phyloP scores from a whole-genome alignment of 1,140 invertebrate species.

The Drosophila nannoptera region DNA sequence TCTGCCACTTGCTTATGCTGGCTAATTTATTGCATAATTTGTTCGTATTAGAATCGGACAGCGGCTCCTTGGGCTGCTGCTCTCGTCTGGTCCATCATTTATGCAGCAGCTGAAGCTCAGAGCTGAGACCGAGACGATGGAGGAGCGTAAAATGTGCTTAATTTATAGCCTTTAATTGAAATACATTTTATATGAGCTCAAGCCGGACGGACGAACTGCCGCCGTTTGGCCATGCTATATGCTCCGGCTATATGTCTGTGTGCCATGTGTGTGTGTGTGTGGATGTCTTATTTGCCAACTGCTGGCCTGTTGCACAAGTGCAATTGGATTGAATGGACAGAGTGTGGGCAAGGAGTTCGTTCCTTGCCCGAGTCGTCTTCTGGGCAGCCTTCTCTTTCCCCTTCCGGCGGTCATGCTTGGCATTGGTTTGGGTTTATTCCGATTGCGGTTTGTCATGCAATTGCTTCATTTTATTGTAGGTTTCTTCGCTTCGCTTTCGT shows the following conservation, averaged over 20 bases:
- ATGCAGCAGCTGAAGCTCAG: constrained; percentile 41
- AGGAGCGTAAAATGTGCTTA: constrained; percentile 27
- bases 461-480: no score
- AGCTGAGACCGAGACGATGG: background rate
- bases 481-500: no score
- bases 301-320: background rate
- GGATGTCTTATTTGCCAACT: no score
- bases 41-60: constrained; percentile 20
- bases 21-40: constrained; percentile 50
- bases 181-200: constrained; percentile 47
- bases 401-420: no score
- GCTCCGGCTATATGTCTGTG: constrained; percentile 12
- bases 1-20: constrained; percentile 13
- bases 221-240: constrained; percentile 8
- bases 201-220: constrained; percentile 15
- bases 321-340: background rate
- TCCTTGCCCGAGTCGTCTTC: no score
- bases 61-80: background rate
- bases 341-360: no score
- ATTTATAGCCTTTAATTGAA: constrained; percentile 67
- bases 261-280: background rate
- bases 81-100: constrained; percentile 50
- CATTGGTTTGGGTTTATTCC: no score
- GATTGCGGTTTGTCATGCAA: no score
- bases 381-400: no score